phyloP scores from a whole-genome alignment of 2,888 invertebrate genomes.

The Bugulina stolonifera region DNA sequence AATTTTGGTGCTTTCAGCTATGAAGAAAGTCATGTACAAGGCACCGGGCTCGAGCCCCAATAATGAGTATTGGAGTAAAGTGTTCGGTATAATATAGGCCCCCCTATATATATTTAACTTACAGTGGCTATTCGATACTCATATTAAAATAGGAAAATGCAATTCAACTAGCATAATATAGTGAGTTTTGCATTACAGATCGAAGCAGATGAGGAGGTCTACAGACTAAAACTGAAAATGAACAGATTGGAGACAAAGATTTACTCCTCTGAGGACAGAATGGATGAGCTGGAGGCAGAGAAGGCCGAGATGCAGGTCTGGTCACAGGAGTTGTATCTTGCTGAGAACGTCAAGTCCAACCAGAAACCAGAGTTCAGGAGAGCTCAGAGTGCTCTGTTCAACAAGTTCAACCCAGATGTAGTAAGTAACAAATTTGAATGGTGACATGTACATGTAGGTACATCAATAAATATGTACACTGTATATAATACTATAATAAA shows the following conservation, averaged over 20 bases:
- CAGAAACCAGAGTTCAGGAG: slow-evolving; percentile 36
- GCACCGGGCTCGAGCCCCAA: too few species aligned
- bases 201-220: slow-evolving; percentile 35
- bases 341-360: background rate
- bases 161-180: too few species aligned
- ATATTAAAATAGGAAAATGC: too few species aligned
- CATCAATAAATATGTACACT: too few species aligned
- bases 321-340: slow-evolving; percentile 23
- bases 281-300: slow-evolving; percentile 38
- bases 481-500: too few species aligned
- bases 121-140: too few species aligned
- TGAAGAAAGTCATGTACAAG: too few species aligned
- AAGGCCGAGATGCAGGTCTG: slow-evolving; percentile 24
- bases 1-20: too few species aligned
- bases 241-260: slow-evolving; percentile 39
- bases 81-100: too few species aligned
- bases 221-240: slow-evolving; percentile 37
- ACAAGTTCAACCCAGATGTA: slow-evolving; percentile 41
- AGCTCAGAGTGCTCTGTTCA: slow-evolving; percentile 45
- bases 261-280: slow-evolving; percentile 37
- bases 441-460: too few species aligned
- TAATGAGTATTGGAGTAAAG: too few species aligned
- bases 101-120: too few species aligned
- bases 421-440: slow-evolving; percentile 33
- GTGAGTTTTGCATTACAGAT: slow-evolving; percentile 33